Evolutionary conservation across 2,113 vertebrate genomes (phyloP).

Genomic region (Pimephales promelas): DNA sequence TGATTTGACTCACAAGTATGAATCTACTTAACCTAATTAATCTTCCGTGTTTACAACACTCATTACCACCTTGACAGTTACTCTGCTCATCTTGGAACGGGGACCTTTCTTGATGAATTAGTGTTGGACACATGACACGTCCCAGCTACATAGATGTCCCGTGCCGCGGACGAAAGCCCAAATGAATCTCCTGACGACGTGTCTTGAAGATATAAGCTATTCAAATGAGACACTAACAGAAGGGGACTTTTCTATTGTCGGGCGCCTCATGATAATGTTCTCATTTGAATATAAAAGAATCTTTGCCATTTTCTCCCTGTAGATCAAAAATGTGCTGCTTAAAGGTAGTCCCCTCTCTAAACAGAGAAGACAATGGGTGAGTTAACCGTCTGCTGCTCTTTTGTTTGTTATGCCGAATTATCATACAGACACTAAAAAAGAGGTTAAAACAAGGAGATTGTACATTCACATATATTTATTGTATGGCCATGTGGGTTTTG

Average conservation of each 20-base stretch:
- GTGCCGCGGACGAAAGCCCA: constrained; percentile 76
- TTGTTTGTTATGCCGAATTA: constrained; percentile 62
- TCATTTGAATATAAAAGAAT: constrained; percentile 83
- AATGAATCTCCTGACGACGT: constrained; percentile 69
- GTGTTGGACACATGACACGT: constrained; percentile 69
- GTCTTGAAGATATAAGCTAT: constrained; percentile 83
- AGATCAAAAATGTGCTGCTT: constrained; percentile 71
- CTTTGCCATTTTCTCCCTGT: constrained; percentile 63
- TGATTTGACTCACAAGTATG: constrained; percentile 56
- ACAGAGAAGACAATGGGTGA: constrained; percentile 78
- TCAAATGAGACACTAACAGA: constrained; percentile 79
- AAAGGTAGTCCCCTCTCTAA: constrained; percentile 67
- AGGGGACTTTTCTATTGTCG: constrained; percentile 72
- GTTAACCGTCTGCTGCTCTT: constrained; percentile 61
- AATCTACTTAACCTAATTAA: constrained; percentile 69
- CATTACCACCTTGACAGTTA: constrained; percentile 74
- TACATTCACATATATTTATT: constrained; percentile 5
- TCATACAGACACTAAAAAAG: constrained; percentile 43
- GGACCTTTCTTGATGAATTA: constrained; percentile 75
- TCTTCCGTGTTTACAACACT: constrained; percentile 73
- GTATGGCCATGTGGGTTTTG: constrained; percentile 54
- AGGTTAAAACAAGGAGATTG: constrained; percentile 57
- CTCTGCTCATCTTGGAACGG: constrained; percentile 69
- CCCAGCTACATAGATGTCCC: constrained; percentile 73
- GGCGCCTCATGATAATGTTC: constrained; percentile 81